These are phyloP conservation scores for Petroica traversi DNA, from an alignment of 2,113 vertebrate species.

Conservation along the genomic window DNA sequence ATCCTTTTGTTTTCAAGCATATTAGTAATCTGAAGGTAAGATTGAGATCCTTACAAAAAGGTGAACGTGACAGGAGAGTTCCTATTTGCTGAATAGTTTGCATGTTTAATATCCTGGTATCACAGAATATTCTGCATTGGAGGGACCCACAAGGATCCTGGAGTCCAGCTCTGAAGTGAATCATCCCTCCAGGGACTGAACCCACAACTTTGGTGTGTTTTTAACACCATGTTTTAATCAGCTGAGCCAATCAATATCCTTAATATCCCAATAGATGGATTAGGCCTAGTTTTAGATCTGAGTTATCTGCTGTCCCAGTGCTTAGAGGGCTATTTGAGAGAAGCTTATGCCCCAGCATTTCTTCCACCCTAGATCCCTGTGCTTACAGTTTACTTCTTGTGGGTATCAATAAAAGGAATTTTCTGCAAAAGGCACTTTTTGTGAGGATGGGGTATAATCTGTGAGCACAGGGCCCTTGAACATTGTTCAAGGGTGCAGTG, in stretches of 20 bases:
- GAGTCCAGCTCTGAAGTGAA: neutral
- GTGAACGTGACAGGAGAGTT: neutral
- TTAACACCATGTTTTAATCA: neutral
- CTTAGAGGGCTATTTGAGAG: neutral
- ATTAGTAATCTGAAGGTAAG: slow-evolving; percentile 97
- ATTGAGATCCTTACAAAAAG: neutral
- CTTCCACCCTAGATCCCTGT: neutral
- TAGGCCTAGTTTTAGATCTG: neutral
- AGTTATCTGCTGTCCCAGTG: neutral
- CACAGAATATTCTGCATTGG: neutral
- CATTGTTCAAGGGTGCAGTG: neutral
- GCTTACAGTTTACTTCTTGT: neutral
- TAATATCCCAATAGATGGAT: neutral
- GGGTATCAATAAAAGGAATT: neutral
- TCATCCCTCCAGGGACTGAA: neutral
- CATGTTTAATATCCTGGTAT: neutral
- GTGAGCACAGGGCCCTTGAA: neutral
- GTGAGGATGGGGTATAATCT: neutral
- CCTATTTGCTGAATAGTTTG: neutral
- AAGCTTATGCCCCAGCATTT: neutral
- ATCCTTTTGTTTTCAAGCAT: slow-evolving; percentile 98
- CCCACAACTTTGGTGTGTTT: neutral
- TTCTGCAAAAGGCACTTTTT: neutral
- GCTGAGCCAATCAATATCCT: neutral
- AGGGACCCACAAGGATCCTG: neutral